Evolutionary conservation across 2,888 invertebrate genomes (phyloP).

Genomic region (Lobophora halterata): DNA sequence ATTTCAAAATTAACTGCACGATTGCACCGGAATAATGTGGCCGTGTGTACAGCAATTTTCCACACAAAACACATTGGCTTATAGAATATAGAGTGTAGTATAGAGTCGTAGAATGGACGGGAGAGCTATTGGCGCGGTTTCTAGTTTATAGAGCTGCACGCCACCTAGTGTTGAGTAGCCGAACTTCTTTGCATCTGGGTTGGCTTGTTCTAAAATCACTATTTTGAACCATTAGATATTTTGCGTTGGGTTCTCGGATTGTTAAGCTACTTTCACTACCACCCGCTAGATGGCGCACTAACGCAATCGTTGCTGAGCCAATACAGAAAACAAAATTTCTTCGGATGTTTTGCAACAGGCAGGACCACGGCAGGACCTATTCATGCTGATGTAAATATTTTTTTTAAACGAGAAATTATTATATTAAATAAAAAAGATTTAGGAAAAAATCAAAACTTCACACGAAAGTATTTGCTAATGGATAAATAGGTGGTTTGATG

Average conservation of each 20-base stretch:
- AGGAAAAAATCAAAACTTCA: too few relatives aligned
- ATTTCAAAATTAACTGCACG: constrained; percentile 75
- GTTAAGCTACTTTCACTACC: constrained; percentile 28
- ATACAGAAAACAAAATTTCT: too few relatives aligned
- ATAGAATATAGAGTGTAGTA: too few relatives aligned
- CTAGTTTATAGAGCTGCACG: constrained; percentile 28
- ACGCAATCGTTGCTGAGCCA: too few relatives aligned
- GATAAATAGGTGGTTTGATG: too few relatives aligned
- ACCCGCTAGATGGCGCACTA: constrained; percentile 44
- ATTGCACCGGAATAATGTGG: constrained; percentile 67
- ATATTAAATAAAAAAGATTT: too few relatives aligned
- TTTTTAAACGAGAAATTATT: too few relatives aligned
- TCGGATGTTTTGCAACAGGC: neutral
- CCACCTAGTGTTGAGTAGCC: constrained; percentile 49
- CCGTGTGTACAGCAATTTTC: constrained; percentile 46
- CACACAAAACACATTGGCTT: constrained; percentile 11
- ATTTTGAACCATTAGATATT: constrained; percentile 1
- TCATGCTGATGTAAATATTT: too few relatives aligned
- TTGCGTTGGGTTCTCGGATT: neutral
- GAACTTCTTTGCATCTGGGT: constrained; percentile 25
- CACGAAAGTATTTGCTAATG: too few relatives aligned
- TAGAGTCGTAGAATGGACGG: too few relatives aligned
- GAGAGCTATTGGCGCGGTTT: too few relatives aligned
- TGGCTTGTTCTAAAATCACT: neutral
- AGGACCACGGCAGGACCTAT: constrained; percentile 1